These are phyloP conservation scores for Scaptomyza graminum DNA, from an alignment of 1,140 invertebrate genomes.

Conservation along the genomic window DNA sequence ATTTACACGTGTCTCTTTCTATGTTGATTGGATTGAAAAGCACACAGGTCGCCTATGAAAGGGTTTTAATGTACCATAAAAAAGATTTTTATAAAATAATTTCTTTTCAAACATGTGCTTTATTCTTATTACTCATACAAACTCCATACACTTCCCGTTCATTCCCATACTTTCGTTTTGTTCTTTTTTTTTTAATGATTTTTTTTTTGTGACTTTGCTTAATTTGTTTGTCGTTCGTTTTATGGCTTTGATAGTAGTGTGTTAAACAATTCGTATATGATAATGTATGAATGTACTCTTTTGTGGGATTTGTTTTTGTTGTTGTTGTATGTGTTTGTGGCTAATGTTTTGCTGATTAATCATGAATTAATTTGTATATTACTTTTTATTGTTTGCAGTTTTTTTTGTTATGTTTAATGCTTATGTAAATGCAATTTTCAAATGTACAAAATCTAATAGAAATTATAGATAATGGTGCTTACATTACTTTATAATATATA, in stretches of 20 bases:
- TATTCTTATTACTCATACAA: conserved; percentile 81
- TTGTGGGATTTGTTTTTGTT: conserved; percentile 59
- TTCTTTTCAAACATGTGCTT: conserved; percentile 80
- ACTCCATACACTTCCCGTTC: conserved; percentile 55
- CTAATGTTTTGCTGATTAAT: conserved; percentile 72
- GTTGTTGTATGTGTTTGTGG: conserved; percentile 41
- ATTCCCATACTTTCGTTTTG: conserved; percentile 39
- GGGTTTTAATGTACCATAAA: too few species aligned
- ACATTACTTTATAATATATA: conserved; percentile 45
- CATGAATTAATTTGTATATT: conserved; percentile 38
- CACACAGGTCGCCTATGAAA: conserved; percentile 15
- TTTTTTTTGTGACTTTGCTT: conserved; percentile 69
- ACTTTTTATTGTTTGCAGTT: conserved; percentile 21
- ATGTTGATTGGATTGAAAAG: conserved; percentile 41
- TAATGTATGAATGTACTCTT: conserved; percentile 70
- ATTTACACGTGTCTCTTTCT: conserved; percentile 44
- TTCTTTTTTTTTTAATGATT: conserved; percentile 30
- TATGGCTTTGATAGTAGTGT: conserved; percentile 60
- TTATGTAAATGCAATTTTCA: conserved; percentile 71
- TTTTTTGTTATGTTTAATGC: conserved; percentile 22
- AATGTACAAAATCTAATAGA: conserved; percentile 72
- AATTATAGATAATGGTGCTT: conserved; percentile 54
- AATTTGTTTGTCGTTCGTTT: conserved; percentile 60
- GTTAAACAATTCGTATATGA: conserved; percentile 75
- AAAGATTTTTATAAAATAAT: too few species aligned